Base-by-base conservation (phyloP, 2,113 vertebrate species). In the Hippolais icterina region DNA sequence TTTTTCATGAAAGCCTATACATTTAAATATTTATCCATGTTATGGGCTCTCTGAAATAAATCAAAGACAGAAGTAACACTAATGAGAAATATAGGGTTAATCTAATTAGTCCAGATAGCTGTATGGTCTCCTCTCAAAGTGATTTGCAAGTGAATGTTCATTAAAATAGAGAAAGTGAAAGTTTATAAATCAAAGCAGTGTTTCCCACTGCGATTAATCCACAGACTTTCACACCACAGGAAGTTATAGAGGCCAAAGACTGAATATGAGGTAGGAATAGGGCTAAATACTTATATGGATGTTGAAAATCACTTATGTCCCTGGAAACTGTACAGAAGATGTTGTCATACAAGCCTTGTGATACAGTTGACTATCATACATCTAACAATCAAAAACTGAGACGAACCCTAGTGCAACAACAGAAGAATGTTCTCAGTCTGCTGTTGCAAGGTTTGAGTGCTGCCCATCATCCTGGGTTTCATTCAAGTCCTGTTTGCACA, bases 1-100 rank as follows among this genome's bases (percentile, higher is more conserved):
- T 84, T 89, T 91, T 93, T 93, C 60, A 87, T 82, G 29, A 84
- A 89, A 66, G 74, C 33, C 63, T 63, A 87, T 87, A 59, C 7
- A 78, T 78, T 80, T 59, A 87, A 84, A 80, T 86, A 87, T 77
- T 92, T 72, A 91, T 68, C 20, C 31, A 95, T 42, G 7, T 49
- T 90, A 66, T 21, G 37, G 87, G 18, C 18, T 68, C 42, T 75
- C 57, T 71, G 52, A 92, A 89, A 89, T 64, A 91, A 91, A 75
- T 91, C 64, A 70, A 75, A 83, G 68, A 53, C 23, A 44, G 39
- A 70, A 83, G 8, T 50, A 86, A 64, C 47, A 46, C 9, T 65
- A 59, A 63, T 54, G 19, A 82, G 39, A 88, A 70, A 69, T 24
- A 21, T 7, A 56, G 75, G 25, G 37, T 79, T 92, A 92, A 93